A percentile compares a stretch with the other conserved stretches of the same genome.
Evolutionary conservation across 2,888 invertebrate species (phyloP).

Genomic region (Prostheceraeus crozeri): DNA sequence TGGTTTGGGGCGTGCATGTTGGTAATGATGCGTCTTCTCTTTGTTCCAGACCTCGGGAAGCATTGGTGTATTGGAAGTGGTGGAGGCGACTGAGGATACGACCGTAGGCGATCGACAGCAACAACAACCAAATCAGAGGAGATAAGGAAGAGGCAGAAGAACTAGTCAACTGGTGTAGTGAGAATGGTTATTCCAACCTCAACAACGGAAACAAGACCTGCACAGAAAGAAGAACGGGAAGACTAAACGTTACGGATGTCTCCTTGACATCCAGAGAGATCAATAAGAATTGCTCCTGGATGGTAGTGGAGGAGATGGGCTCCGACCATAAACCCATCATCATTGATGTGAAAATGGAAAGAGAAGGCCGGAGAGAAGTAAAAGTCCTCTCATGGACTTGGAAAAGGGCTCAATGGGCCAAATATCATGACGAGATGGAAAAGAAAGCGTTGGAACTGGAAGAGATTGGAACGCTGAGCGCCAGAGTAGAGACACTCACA

Average conservation of each 20-base stretch:
- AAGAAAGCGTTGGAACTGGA: neutral
- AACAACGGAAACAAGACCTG: constrained; percentile 17
- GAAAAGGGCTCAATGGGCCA: constrained; percentile 17
- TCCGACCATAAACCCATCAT: constrained; percentile 25
- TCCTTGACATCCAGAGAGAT: neutral
- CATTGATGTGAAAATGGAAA: neutral
- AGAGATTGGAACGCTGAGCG: neutral
- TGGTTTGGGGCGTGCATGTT: too few species aligned
- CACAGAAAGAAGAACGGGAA: neutral
- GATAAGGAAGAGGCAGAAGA: constrained; percentile 1
- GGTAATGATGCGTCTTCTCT: too few species aligned
- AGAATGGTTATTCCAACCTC: neutral
- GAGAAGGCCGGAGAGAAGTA: neutral
- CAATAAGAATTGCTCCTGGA: constrained; percentile 1
- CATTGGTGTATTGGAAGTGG: too few species aligned
- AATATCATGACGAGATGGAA: neutral
- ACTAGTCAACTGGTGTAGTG: neutral
- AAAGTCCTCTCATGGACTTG: constrained; percentile 12
- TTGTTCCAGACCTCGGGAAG: too few species aligned
- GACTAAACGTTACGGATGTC: constrained; percentile 7
- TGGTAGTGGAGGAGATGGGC: constrained; percentile 1
- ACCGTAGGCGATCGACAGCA: too few species aligned
- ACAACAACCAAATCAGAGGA: too few species aligned
- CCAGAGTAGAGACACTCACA: neutral
- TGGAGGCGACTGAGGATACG: too few species aligned